phyloP scores from a whole-genome alignment of 1,140 invertebrate species.

The Vanessa atalanta region DNA sequence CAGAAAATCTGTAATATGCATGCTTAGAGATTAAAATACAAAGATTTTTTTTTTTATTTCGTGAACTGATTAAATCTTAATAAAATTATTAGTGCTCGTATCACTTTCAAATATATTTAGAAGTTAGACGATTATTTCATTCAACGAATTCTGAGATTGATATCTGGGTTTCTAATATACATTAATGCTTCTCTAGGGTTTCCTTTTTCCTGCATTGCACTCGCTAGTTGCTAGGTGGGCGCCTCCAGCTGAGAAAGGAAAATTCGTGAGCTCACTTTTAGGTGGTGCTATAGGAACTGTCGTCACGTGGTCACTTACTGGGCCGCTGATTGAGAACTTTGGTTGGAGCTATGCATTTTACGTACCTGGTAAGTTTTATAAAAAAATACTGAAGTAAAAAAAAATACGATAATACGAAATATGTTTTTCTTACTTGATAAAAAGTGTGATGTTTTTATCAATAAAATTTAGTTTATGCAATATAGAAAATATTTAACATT shows the following conservation, averaged over 20 bases:
- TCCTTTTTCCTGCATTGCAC: constrained; percentile 86
- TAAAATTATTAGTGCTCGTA: no score
- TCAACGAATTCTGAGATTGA: no score
- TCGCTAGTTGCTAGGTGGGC: constrained; percentile 88
- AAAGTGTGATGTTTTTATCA: no score
- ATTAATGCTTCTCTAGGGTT: constrained; percentile 73
- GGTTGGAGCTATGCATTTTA: constrained; percentile 90
- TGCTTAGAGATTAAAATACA: no score
- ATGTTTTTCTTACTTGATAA: no score
- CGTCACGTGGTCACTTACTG: constrained; percentile 87
- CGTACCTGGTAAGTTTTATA: constrained; percentile 80
- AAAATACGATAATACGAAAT: not conserved
- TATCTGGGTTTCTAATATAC: not conserved
- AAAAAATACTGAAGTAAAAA: not conserved
- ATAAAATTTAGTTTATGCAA: no score
- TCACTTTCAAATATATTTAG: no score
- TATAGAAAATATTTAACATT: no score
- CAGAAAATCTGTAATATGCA: no score
- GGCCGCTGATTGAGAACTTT: constrained; percentile 82
- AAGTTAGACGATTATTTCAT: no score
- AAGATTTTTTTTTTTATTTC: no score
- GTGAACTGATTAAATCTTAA: no score
- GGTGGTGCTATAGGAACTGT: constrained; percentile 90
- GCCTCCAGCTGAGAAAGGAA: constrained; percentile 87
- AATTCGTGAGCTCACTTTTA: constrained; percentile 86